Evolutionary conservation across 2,797 vertebrate species (phyloP).

Genomic region (Strix occidentalis): DNA sequence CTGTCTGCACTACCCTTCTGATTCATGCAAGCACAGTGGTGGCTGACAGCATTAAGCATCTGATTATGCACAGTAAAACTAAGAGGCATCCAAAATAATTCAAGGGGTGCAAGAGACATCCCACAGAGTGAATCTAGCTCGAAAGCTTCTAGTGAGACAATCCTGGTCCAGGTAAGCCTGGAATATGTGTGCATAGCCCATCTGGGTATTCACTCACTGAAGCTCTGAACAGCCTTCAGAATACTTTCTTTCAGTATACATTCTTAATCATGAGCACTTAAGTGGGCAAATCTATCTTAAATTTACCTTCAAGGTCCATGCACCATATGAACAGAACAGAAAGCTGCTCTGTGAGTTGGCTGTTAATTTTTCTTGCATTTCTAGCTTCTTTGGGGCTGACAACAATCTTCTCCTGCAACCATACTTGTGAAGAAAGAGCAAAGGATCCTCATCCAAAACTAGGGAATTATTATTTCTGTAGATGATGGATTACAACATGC

Average conservation of each 20-base stretch:
- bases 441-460: neutral
- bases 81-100: neutral
- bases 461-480: neutral
- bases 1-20: neutral
- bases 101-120: neutral
- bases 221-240: neutral
- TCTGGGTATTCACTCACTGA: neutral
- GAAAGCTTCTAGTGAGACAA: neutral
- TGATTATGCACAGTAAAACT: neutral
- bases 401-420: neutral
- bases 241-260: neutral
- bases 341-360: neutral
- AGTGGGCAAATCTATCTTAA: neutral
- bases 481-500: neutral
- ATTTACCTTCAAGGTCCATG: neutral
- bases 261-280: accelerated
- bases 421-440: neutral
- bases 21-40: neutral
- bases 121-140: neutral
- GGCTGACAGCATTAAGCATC: neutral
- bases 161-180: neutral
- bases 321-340: neutral
- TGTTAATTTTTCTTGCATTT: neutral
- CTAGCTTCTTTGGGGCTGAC: neutral
- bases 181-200: neutral